Conservation (phyloP, 2,797 vertebrate genomes). For the Paratrypauchen microcephalus region DNA sequence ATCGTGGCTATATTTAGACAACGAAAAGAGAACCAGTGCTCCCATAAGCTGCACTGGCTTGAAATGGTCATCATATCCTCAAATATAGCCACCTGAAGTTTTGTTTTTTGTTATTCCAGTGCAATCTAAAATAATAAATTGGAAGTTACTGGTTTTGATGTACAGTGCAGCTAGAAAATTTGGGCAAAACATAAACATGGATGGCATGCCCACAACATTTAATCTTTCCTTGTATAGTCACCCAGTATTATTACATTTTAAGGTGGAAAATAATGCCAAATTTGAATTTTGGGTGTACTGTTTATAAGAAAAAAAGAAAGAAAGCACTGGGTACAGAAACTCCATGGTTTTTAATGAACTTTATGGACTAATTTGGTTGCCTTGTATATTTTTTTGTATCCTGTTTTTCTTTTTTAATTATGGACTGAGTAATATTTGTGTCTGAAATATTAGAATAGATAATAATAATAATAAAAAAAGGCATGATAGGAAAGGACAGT, state of each 20-base stretch:
- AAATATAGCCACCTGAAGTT: not conserved
- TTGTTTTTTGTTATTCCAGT: not conserved
- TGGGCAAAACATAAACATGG: not conserved
- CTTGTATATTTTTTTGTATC: no score
- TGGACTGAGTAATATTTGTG: no score
- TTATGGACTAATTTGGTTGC: no score
- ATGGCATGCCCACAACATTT: not conserved
- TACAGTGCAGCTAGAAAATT: not conserved
- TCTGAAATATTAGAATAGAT: no score
- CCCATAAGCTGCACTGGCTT: not conserved
- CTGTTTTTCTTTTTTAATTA: no score
- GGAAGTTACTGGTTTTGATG: not conserved
- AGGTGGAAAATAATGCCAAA: no score
- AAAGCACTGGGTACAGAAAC: no score
- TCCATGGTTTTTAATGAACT: no score
- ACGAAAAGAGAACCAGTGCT: conserved; percentile 5
- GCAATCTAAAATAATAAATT: not conserved
- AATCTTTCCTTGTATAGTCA: not conserved
- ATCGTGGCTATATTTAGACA: conserved; percentile 18
- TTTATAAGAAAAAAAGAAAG: no score
- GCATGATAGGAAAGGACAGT: not conserved
- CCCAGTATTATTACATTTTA: no score
- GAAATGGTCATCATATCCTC: not conserved
- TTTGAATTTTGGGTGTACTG: no score
- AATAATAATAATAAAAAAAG: no score